Evolutionary conservation across 2,797 vertebrate genomes (phyloP).

Genomic region (Cephalopachus bancanus): DNA sequence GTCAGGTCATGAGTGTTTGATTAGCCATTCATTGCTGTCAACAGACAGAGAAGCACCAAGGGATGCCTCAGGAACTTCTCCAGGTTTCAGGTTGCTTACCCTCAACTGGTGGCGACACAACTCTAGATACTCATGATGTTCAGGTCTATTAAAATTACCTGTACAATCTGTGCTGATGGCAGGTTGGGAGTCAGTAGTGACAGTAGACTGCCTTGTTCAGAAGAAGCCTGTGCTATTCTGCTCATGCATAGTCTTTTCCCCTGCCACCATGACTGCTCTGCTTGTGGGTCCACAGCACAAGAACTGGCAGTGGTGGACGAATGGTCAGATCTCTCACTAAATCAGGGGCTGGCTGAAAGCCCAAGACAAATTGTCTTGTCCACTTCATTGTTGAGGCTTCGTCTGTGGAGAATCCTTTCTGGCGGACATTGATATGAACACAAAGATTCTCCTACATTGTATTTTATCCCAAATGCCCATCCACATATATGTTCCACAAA

Average conservation of each 20-base stretch:
- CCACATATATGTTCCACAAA: neutral
- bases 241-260: rapidly evolving
- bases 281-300: neutral
- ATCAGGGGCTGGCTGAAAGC: neutral
- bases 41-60: neutral
- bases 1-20: neutral
- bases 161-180: rapidly evolving
- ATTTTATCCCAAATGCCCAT: neutral
- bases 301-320: too few species aligned
- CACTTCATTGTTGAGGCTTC: neutral
- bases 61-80: neutral
- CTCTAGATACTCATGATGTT: neutral
- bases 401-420: neutral
- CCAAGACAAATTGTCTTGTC: neutral
- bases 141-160: rapidly evolving
- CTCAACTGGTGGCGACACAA: neutral
- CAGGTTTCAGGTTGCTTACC: neutral
- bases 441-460: neutral
- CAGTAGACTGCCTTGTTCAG: neutral
- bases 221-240: neutral
- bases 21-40: neutral
- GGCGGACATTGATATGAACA: neutral
- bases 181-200: neutral
- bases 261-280: neutral
- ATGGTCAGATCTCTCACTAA: too few species aligned